Percentiles rank a stretch among this genome's conserved stretches.
These are phyloP conservation scores for Polymixis flavicincta DNA, from an alignment of 2,888 invertebrate species.

Conservation along the genomic window DNA sequence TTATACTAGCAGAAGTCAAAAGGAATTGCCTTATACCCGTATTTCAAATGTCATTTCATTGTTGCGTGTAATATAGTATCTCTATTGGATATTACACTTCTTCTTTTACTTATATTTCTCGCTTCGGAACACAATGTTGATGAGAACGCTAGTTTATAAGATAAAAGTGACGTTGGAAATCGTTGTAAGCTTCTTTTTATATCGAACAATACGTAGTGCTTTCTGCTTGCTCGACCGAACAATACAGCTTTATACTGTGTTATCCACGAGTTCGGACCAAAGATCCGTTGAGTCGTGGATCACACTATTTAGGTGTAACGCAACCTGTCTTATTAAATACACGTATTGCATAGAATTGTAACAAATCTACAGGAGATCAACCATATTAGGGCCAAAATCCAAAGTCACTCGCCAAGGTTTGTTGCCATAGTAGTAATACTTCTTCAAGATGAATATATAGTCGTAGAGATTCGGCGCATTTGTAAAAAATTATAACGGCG, in stretches of 20 bases:
- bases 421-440: too few species aligned
- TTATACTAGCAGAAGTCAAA: slow-evolving; percentile 50
- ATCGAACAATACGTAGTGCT: slow-evolving; percentile 26
- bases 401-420: too few species aligned
- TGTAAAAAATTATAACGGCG: too few species aligned
- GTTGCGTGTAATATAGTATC: slow-evolving; percentile 14
- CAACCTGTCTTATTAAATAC: neutral
- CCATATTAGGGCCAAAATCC: too few species aligned
- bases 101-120: neutral
- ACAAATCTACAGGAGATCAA: neutral
- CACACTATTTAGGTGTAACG: neutral
- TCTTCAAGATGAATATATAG: too few species aligned
- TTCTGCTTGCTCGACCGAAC: slow-evolving; percentile 27
- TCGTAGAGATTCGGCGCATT: too few species aligned
- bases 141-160: slow-evolving; percentile 15
- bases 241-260: slow-evolving; percentile 26
- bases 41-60: slow-evolving; percentile 46
- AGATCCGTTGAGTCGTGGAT: neutral
- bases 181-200: slow-evolving; percentile 26
- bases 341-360: neutral
- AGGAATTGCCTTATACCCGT: slow-evolving; percentile 39
- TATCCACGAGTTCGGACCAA: slow-evolving; percentile 13
- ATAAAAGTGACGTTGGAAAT: slow-evolving; percentile 28
- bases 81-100: slow-evolving; percentile 14
- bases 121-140: slow-evolving; percentile 10